Conservation (phyloP, 1,140 invertebrate genomes). For the Tetramorium parvispinum region DNA sequence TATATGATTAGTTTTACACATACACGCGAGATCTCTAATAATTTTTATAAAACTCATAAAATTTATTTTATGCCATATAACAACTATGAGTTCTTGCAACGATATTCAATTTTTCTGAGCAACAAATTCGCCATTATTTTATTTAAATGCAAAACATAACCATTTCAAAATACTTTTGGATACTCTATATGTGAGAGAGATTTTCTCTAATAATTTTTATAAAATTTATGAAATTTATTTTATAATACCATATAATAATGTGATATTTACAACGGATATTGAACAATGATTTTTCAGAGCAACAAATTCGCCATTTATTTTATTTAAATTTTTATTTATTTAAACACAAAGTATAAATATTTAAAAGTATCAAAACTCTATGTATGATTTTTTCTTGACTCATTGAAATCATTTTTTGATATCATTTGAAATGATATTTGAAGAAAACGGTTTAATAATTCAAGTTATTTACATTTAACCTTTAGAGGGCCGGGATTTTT, state of each 20-base stretch:
- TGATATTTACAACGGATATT: too few relatives aligned
- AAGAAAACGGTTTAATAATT: background rate
- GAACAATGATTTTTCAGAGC: background rate
- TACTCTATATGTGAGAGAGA: too few relatives aligned
- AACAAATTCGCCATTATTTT: background rate
- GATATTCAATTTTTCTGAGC: background rate
- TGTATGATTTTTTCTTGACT: background rate
- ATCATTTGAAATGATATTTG: background rate
- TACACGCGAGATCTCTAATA: background rate
- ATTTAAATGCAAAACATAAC: background rate
- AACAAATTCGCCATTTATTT: background rate
- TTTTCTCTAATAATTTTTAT: slow-evolving; percentile 45
- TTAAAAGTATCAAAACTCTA: background rate
- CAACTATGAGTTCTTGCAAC: background rate
- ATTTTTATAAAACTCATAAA: slow-evolving; percentile 55
- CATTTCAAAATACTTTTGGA: background rate
- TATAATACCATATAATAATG: too few relatives aligned
- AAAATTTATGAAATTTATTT: slow-evolving; percentile 33
- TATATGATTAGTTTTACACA: background rate
- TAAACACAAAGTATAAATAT: background rate
- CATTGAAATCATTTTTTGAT: too few relatives aligned
- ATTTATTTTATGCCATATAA: background rate
- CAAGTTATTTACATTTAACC: background rate
- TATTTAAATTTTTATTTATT: background rate
- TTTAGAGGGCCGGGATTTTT: too few relatives aligned